phyloP scores from a whole-genome alignment of 2,888 invertebrate genomes.

The Heliconius aoede region DNA sequence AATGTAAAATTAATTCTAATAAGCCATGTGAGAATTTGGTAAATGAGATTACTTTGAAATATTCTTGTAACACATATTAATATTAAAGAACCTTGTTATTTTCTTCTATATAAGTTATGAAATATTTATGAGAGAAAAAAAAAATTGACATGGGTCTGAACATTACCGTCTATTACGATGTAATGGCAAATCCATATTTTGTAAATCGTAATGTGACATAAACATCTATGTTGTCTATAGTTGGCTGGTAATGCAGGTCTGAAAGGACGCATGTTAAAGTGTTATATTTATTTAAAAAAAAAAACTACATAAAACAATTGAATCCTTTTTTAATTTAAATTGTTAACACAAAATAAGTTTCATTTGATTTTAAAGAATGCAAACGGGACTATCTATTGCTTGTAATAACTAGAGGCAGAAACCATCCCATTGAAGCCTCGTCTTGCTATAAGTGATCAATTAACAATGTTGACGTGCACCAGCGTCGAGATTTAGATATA shows the following conservation, averaged over 20 bases:
- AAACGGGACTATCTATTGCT: not conserved
- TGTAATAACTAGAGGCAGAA: slow-evolving; percentile 26
- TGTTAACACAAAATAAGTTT: slow-evolving; percentile 15
- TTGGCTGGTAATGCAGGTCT: slow-evolving; percentile 53
- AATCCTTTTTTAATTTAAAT: slow-evolving; percentile 19
- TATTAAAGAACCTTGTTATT: too few relatives aligned
- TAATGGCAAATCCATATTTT: slow-evolving; percentile 63
- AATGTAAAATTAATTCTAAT: not conserved
- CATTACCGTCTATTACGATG: slow-evolving; percentile 32
- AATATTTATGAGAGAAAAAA: too few relatives aligned
- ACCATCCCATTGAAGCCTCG: slow-evolving; percentile 57
- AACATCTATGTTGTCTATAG: slow-evolving; percentile 59
- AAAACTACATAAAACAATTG: slow-evolving; percentile 38
- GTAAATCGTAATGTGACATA: slow-evolving; percentile 42
- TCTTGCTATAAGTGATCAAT: slow-evolving; percentile 65
- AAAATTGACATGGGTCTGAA: too few relatives aligned
- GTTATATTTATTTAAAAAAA: slow-evolving; percentile 32
- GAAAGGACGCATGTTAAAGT: slow-evolving; percentile 65
- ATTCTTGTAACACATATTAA: too few relatives aligned
- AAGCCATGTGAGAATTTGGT: not conserved
- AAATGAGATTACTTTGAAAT: too few relatives aligned
- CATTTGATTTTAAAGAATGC: slow-evolving; percentile 14
- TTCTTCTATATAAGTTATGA: too few relatives aligned
- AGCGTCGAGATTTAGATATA: slow-evolving; percentile 59
- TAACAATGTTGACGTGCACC: slow-evolving; percentile 73